phyloP scores from a whole-genome alignment of 1,140 invertebrate species.

The Pygmarrhopalites habei region DNA sequence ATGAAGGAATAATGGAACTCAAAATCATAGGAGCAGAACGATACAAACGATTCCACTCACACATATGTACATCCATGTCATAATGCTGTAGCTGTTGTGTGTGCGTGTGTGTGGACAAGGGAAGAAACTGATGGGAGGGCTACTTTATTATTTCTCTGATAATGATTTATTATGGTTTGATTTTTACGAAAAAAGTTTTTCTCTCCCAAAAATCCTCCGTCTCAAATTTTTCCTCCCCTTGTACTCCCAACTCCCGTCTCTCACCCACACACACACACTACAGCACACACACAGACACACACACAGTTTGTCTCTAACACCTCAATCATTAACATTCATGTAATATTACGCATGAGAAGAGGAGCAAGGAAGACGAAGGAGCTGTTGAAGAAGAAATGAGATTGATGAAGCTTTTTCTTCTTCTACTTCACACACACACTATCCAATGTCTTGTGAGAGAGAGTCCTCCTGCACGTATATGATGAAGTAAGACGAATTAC shows the following conservation, averaged over 20 bases:
- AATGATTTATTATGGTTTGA: slow-evolving; percentile 36
- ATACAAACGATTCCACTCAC: neutral
- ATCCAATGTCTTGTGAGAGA: no score
- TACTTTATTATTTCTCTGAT: slow-evolving; percentile 25
- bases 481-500: neutral
- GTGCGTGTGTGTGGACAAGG: neutral
- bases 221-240: slow-evolving; percentile 17
- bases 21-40: neutral
- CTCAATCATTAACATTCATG: slow-evolving; percentile 26
- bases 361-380: neutral
- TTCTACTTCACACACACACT: slow-evolving; percentile 2
- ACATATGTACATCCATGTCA: neutral
- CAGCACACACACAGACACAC: no score
- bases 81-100: no score
- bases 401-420: slow-evolving; percentile 29
- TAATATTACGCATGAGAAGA: neutral
- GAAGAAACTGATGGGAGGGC: neutral
- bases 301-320: slow-evolving; percentile 12
- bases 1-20: no score
- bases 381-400: slow-evolving; percentile 7
- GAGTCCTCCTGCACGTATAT: neutral
- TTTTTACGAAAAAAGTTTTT: slow-evolving; percentile 28
- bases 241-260: no score
- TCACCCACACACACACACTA: no score
- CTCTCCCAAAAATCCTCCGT: slow-evolving; percentile 17